phyloP scores from a whole-genome alignment of 2,888 invertebrate species.

The Nymphalis c-album region DNA sequence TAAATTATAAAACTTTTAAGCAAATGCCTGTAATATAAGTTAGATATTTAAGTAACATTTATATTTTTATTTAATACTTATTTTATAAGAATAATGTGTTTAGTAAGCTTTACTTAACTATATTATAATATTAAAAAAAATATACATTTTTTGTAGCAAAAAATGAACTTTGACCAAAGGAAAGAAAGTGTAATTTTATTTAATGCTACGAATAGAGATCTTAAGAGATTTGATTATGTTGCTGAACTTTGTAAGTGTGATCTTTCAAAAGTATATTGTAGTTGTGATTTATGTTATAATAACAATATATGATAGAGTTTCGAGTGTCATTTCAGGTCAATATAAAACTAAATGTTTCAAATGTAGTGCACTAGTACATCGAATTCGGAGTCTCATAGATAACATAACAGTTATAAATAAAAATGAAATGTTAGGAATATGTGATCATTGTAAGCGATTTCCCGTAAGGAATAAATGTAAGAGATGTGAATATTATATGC shows the following conservation, averaged over 20 bases:
- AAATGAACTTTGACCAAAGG: slow-evolving; percentile 2
- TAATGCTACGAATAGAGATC: slow-evolving; percentile 40
- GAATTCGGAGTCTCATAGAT: slow-evolving; percentile 48
- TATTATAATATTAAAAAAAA: neutral
- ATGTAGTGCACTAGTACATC: slow-evolving; percentile 49
- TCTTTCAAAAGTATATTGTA: neutral
- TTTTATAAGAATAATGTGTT: too few species aligned
- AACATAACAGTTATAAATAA: slow-evolving; percentile 49
- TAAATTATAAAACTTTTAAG: too few species aligned
- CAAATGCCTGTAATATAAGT: too few species aligned
- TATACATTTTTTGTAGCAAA: slow-evolving; percentile 13
- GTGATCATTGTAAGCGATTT: slow-evolving; percentile 49
- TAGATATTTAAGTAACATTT: too few species aligned
- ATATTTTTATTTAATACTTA: neutral
- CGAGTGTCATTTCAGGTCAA: slow-evolving; percentile 42
- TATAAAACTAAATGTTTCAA: slow-evolving; percentile 48
- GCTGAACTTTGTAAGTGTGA: slow-evolving; percentile 46
- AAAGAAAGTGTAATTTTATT: slow-evolving; percentile 42
- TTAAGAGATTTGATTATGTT: slow-evolving; percentile 43
- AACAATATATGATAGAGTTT: too few species aligned
- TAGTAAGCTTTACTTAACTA: neutral
- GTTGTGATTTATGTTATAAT: neutral
- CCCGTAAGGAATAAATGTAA: slow-evolving; percentile 48
- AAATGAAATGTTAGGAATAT: slow-evolving; percentile 47
- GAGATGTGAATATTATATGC: slow-evolving; percentile 50